Evolutionary conservation across 2,888 invertebrate genomes (phyloP).

Genomic region (Macaria liturata): DNA sequence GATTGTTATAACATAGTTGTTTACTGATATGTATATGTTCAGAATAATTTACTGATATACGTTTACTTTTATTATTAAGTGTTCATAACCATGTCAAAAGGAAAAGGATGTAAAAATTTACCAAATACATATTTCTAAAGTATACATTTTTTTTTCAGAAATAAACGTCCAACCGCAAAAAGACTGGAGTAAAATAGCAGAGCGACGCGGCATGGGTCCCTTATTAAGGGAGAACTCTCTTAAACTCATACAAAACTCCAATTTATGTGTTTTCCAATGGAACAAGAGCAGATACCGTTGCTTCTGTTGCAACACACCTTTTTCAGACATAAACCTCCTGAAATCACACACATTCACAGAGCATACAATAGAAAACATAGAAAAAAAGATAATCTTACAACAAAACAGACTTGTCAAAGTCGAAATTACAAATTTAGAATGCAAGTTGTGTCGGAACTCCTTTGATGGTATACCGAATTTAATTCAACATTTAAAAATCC

Average conservation of each 20-base stretch:
- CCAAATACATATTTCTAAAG: neutral
- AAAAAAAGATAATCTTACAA: conserved; percentile 63
- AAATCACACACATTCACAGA: conserved; percentile 49
- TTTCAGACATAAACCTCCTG: conserved; percentile 53
- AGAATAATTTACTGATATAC: too few species aligned
- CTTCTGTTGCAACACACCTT: conserved; percentile 68
- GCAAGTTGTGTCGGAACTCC: conserved; percentile 53
- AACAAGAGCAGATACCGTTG: conserved; percentile 68
- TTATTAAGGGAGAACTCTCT: conserved; percentile 62
- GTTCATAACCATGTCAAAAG: too few species aligned
- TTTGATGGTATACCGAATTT: conserved; percentile 45
- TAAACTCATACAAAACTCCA: conserved; percentile 79
- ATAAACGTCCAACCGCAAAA: neutral
- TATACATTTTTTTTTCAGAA: conserved; percentile 3
- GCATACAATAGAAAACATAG: conserved; percentile 57
- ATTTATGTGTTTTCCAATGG: conserved; percentile 69
- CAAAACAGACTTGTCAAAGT: conserved; percentile 68
- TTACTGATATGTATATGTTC: too few species aligned
- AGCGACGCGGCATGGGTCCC: conserved; percentile 56
- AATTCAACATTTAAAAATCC: conserved; percentile 50
- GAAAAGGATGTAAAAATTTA: neutral
- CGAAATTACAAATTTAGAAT: conserved; percentile 59
- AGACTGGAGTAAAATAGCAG: conserved; percentile 27
- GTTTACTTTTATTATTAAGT: too few species aligned
- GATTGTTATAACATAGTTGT: too few species aligned